These are phyloP conservation scores for Stictonetta naevosa DNA, from an alignment of 2,113 vertebrate genomes.

Conservation along the genomic window DNA sequence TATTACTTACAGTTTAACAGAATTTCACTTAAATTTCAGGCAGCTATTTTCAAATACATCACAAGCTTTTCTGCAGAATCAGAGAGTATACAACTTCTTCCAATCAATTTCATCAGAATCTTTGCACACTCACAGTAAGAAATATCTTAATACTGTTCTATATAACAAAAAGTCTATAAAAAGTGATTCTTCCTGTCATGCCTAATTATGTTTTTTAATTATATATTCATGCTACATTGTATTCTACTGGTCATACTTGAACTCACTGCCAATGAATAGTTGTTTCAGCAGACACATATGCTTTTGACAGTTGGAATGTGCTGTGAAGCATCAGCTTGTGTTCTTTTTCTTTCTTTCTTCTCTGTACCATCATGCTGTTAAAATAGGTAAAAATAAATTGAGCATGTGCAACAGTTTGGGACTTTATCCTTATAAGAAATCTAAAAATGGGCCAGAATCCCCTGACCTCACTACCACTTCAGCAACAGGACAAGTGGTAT, in stretches of 20 bases:
- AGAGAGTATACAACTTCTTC: constrained; percentile 90
- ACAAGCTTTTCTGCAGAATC: constrained; percentile 87
- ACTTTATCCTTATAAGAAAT: neutral
- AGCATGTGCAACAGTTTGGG: neutral
- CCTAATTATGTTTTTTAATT: neutral
- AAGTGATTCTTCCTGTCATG: neutral
- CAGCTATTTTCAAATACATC: constrained; percentile 90
- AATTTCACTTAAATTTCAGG: constrained; percentile 73
- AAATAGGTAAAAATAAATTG: neutral
- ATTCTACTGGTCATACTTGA: neutral
- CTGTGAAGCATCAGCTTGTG: neutral
- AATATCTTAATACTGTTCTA: neutral
- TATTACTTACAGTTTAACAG: neutral
- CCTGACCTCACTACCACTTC: neutral
- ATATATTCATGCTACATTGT: neutral
- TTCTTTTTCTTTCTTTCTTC: neutral
- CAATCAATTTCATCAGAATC: constrained; percentile 82
- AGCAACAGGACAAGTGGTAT: neutral
- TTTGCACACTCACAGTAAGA: constrained; percentile 85
- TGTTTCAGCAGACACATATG: neutral
- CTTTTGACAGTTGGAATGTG: neutral
- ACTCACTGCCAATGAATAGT: neutral
- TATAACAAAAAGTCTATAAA: neutral
- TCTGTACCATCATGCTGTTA: neutral
- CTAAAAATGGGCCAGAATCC: neutral